These are phyloP conservation scores for Zosterops lateralis DNA, from an alignment of 2,113 vertebrate species.

Conservation along the genomic window DNA sequence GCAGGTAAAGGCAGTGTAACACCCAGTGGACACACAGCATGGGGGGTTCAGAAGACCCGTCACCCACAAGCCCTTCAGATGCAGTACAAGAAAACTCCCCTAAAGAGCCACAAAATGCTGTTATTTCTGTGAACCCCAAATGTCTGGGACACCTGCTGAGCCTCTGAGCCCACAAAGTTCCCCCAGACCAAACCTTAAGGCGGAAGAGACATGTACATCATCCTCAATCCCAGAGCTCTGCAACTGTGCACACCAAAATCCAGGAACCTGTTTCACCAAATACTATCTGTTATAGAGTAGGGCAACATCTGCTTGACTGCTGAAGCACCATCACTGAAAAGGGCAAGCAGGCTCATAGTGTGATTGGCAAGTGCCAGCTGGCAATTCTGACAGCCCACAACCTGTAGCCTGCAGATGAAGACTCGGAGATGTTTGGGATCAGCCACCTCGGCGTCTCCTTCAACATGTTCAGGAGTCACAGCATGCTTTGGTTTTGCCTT, in stretches of 20 bases:
- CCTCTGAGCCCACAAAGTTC: background rate
- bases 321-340: background rate
- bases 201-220: accelerated
- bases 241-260: accelerated
- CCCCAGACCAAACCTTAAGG: background rate
- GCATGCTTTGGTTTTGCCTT: background rate
- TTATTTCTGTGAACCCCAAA: background rate
- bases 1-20: accelerated
- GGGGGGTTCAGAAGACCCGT: background rate
- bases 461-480: background rate
- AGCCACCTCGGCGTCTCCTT: background rate
- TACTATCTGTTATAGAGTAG: background rate
- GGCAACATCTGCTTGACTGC: background rate
- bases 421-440: accelerated
- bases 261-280: background rate
- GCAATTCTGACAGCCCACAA: background rate
- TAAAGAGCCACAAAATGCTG: background rate
- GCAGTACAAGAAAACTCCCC: background rate
- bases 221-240: background rate
- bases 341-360: background rate
- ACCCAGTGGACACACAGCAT: accelerated
- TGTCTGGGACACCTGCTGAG: background rate
- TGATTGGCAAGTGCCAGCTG: background rate
- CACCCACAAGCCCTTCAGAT: background rate
- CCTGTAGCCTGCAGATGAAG: background rate